Conservation (phyloP, 2,888 invertebrate genomes). For the Mactromeris polynyma region DNA sequence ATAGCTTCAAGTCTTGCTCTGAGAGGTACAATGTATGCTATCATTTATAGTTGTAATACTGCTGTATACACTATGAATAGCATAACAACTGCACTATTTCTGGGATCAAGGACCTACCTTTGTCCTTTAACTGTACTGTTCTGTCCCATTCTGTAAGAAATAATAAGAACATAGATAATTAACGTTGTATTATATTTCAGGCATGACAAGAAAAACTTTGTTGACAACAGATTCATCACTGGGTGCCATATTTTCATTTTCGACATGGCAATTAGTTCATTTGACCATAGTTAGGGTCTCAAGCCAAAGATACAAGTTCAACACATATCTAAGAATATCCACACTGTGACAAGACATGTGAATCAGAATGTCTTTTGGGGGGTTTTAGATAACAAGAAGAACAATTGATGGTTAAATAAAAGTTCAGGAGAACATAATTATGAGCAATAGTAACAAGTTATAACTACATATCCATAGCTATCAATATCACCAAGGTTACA, state of each 20-base stretch:
- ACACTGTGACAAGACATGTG: no score
- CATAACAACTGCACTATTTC: no score
- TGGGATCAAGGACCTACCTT: conserved; percentile 62
- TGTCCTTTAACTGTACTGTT: conserved; percentile 68
- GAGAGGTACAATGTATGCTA: no score
- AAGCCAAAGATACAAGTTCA: no score
- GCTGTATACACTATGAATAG: no score
- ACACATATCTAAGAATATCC: no score
- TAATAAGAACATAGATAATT: neutral
- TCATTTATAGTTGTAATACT: no score
- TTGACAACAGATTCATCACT: no score
- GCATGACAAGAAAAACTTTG: no score
- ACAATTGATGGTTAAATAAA: neutral
- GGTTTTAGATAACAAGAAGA: neutral
- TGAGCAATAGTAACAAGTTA: neutral
- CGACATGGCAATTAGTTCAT: no score
- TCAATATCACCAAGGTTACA: neutral
- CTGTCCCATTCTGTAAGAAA: conserved; percentile 76
- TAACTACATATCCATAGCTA: neutral
- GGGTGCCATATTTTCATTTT: no score
- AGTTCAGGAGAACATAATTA: neutral
- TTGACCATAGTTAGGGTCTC: no score
- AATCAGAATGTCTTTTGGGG: neutral
- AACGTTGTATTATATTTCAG: neutral
- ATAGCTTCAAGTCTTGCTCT: neutral